These are phyloP conservation scores for Lophotriccus pileatus DNA, from an alignment of 2,797 vertebrate genomes.

Conservation along the genomic window DNA sequence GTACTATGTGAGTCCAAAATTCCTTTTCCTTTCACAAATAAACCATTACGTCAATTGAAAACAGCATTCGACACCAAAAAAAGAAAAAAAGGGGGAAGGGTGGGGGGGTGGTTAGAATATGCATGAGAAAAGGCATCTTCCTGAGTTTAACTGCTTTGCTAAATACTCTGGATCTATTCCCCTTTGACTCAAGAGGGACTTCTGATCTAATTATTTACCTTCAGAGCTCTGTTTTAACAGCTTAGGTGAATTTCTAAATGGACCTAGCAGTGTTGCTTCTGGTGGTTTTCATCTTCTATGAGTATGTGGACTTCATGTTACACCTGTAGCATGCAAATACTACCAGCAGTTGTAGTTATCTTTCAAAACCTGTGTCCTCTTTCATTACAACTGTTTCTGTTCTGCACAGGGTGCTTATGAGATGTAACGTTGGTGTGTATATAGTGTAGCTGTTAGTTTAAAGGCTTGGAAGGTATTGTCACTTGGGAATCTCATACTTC, in stretches of 20 bases:
- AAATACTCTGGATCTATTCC: neutral
- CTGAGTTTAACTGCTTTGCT: neutral
- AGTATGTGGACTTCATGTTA: neutral
- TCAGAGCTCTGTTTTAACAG: neutral
- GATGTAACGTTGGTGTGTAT: neutral
- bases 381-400: neutral
- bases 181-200: neutral
- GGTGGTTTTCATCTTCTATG: neutral
- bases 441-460: neutral
- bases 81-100: accelerated
- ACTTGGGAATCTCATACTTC: neutral
- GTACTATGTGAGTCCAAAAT: neutral
- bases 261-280: neutral
- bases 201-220: neutral
- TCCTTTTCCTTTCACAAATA: neutral
- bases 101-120: neutral
- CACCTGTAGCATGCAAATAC: neutral
- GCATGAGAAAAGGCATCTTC: neutral
- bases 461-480: neutral
- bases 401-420: neutral
- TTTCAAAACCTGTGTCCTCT: neutral
- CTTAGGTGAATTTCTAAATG: neutral
- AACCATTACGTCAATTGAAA: neutral
- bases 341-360: neutral
- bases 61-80: neutral